Evolutionary conservation across 1,140 invertebrate species (phyloP).

Genomic region (Ips typographus): DNA sequence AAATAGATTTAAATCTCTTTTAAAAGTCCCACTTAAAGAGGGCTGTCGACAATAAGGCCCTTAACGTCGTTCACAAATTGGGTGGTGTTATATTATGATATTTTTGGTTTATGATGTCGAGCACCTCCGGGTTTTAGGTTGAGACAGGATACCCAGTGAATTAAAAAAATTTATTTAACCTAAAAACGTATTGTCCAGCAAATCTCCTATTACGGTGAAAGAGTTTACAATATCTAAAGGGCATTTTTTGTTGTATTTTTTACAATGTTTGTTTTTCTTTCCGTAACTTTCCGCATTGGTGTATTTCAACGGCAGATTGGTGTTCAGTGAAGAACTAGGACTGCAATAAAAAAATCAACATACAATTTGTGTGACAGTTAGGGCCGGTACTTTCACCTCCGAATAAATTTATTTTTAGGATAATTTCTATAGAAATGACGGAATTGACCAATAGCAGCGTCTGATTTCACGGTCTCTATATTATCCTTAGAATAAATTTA

Average conservation of each 20-base stretch:
- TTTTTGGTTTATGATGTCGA: background rate
- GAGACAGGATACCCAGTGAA: too few species aligned
- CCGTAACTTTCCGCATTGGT: slow-evolving; percentile 50
- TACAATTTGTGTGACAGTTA: too few species aligned
- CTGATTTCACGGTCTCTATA: too few species aligned
- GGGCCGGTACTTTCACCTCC: too few species aligned
- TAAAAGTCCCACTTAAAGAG: slow-evolving; percentile 31
- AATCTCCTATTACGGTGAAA: slow-evolving; percentile 41
- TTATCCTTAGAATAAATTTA: too few species aligned
- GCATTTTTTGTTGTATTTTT: slow-evolving; percentile 49
- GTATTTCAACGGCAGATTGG: slow-evolving; percentile 50
- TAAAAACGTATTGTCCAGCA: slow-evolving; percentile 30
- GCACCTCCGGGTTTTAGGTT: too few species aligned
- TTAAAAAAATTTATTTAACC: too few species aligned
- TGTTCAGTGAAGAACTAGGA: slow-evolving; percentile 52
- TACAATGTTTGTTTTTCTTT: slow-evolving; percentile 47
- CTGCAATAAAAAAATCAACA: slow-evolving; percentile 45
- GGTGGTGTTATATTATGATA: slow-evolving; percentile 18
- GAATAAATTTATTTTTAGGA: too few species aligned
- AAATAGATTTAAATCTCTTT: slow-evolving; percentile 36
- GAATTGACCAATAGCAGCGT: too few species aligned
- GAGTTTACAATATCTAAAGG: slow-evolving; percentile 52
- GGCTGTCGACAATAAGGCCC: slow-evolving; percentile 27
- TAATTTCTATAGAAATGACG: too few species aligned
- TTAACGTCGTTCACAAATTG: slow-evolving; percentile 26